A percentile compares a stretch with the other conserved stretches of the same genome.
These are phyloP conservation scores for Timema cristinae DNA, from an alignment of 2,888 invertebrate species.

Conservation along the genomic window DNA sequence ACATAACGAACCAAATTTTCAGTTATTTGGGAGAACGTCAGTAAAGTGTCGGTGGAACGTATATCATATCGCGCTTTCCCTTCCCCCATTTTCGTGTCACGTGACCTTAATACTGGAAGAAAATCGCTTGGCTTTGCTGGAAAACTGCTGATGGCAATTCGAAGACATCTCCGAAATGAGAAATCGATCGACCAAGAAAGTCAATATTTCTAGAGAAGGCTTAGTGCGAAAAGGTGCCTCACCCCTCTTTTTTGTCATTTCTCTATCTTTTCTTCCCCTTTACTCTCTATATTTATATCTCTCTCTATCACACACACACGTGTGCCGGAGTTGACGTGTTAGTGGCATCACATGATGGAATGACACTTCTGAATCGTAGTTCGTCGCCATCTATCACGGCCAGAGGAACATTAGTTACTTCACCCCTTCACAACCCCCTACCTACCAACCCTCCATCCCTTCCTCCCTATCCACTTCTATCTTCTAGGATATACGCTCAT, in stretches of 20 bases:
- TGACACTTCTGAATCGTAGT: conserved; percentile 25
- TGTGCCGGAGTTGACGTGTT: neutral
- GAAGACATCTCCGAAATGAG: conserved; percentile 11
- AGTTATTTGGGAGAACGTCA: no score
- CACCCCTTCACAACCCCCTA: neutral
- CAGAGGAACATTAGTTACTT: conserved; percentile 17
- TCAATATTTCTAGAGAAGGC: conserved; percentile 14
- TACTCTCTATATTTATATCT: neutral
- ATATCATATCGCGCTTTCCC: no score
- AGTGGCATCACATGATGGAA: conserved; percentile 18
- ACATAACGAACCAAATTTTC: no score
- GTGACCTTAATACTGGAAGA: no score
- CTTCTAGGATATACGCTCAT: no score
- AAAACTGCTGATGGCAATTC: no score
- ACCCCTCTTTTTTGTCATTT: neutral
- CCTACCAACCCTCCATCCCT: neutral
- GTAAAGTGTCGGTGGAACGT: no score
- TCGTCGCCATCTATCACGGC: conserved; percentile 23
- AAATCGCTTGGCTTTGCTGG: no score
- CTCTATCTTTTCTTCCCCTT: neutral
- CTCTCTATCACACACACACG: neutral
- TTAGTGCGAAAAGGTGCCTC: neutral
- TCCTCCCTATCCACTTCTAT: neutral
- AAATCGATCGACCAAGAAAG: conserved; percentile 16
- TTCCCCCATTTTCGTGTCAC: no score